A percentile compares a stretch with the other conserved stretches of the same genome.
These are phyloP conservation scores for Neomonachus schauinslandi DNA, from an alignment of 2,113 vertebrate species.

Conservation along the genomic window DNA sequence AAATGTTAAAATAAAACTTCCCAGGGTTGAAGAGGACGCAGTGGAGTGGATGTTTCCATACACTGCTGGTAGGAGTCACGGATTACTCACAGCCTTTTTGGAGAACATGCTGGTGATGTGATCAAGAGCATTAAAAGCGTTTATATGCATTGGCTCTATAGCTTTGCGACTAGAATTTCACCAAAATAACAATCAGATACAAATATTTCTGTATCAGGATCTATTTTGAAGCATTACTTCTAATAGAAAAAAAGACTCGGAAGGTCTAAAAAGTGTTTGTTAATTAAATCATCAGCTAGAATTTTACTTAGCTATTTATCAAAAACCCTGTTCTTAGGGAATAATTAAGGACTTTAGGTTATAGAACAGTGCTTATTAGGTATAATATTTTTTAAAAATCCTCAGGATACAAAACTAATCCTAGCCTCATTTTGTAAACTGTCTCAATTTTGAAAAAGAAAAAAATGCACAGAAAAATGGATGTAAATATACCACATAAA, in stretches of 20 bases:
- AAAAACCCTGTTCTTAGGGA: constrained; percentile 4
- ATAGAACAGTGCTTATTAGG: neutral
- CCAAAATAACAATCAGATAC: neutral
- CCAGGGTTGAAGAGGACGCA: neutral
- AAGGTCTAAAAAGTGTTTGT: neutral
- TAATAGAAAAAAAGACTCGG: neutral
- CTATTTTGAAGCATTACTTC: constrained; percentile 25
- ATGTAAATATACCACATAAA: neutral
- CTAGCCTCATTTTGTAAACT: neutral
- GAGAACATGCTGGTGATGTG: neutral
- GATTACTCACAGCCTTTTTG: constrained; percentile 28
- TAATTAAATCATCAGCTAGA: constrained; percentile 8
- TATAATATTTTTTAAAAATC: neutral
- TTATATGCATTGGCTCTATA: neutral
- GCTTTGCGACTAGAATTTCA: constrained; percentile 43
- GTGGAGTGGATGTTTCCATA: constrained; percentile 9
- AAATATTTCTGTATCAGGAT: constrained; percentile 9
- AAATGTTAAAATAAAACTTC: constrained; percentile 59
- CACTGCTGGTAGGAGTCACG: neutral
- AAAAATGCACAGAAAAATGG: neutral
- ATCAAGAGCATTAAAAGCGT: neutral
- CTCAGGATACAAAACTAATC: neutral
- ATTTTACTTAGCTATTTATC: constrained; percentile 11
- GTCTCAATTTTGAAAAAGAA: neutral
- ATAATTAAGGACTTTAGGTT: constrained; percentile 6